Evolutionary conservation across 1,140 invertebrate species (phyloP), one percentile per base, ranked within the genome.

Genomic region (Argopecten irradians): DNA sequence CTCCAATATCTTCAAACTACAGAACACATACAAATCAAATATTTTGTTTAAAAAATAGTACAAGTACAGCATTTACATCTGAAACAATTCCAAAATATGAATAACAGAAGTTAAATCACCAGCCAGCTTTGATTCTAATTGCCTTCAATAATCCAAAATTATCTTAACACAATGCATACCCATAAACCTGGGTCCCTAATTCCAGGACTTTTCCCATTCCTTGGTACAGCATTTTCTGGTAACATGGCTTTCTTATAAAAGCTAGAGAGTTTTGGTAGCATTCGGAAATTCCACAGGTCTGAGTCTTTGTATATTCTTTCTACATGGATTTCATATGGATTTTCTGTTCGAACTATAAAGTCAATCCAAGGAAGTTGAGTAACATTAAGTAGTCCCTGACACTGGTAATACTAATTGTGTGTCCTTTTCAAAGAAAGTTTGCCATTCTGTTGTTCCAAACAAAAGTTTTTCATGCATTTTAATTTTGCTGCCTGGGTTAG

Each of bases 361-460:
- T 91, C 89, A 35, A 84, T n/a, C 91, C 87, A 91, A 0, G 83
- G 41, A 19, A 85, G 32, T 82, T 90, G 28, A 5, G 84, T 82
- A 83, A 91, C 84, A 83, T 88, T 84, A 16, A 91, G 35, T 32
- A 85, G 83, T 35, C 90, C 88, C 83, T 89, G 88, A 41, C 87
- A 84, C 83, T 91, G 89, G 19, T 82, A 91, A 55, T 43, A 89
- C 34, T 87, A 91, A 34, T 87, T 87, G 85, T 91, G 88, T 34
- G 43, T 91, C 86, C 33, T 88, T 84, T 91, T 91, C 19, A 91
- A 32, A 16, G 9, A 22, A 11, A 89, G 16, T 34, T 85, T 46
- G 55, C 83, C 86, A 39, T 89, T 34, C 1, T 13, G 41, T 35
- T 34, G 16, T 35, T 83, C 34, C 32, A 90, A 41, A 85, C 87